Base-by-base conservation (phyloP, 1,140 invertebrate genomes). In the Sarcophaga bullata region DNA sequence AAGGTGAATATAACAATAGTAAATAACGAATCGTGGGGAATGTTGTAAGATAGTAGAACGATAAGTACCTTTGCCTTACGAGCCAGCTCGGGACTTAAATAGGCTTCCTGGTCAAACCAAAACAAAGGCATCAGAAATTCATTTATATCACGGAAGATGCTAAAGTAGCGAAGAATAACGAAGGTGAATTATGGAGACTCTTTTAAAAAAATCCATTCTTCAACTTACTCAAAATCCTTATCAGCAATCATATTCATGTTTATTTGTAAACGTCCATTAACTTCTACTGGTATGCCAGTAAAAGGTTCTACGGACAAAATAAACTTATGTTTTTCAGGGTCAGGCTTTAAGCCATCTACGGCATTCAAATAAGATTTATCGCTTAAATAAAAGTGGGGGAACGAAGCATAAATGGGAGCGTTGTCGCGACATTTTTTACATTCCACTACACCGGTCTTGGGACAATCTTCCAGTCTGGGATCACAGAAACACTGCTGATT, bases 301-400 rank as follows among this genome's bases (percentile, higher is more conserved):
- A 90, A 92, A 19, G 95, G 95, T 90, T 97, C 95, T 46, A 96
- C 86, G 9, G 93, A 91, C 72, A 97, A 90, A 80, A 90, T 91
- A 85, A 95, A 94, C 84, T 93, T 91, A 86, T 97, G 96, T 85
- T 93, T 91, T 0, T 92, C 89, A 80, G 92, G 91, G 54, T 94
- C 89, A 0, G 97, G 96, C 0, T 91, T 85, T 90, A 98, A 90
- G 47, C 96, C 96, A 0, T 90, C 86, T 1, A 98, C 93, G 3
- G 91, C 89, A 13, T 94, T 84, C 10, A 88, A 82, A 80, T 96
- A 95, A 81, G 88, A 92, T 0, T 92, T 90, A 89, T 97, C 96
- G 1, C 94, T 96, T 83, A 95, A 90, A 87, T 95, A 94, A 91
- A 97, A 98, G 89, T 98, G 97, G 0, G 97, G 97, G 82, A 95